These are phyloP conservation scores for Hydra vulgaris DNA, from an alignment of 30 jellyfish, hydroid and myxozoan species.

Conservation along the genomic window DNA sequence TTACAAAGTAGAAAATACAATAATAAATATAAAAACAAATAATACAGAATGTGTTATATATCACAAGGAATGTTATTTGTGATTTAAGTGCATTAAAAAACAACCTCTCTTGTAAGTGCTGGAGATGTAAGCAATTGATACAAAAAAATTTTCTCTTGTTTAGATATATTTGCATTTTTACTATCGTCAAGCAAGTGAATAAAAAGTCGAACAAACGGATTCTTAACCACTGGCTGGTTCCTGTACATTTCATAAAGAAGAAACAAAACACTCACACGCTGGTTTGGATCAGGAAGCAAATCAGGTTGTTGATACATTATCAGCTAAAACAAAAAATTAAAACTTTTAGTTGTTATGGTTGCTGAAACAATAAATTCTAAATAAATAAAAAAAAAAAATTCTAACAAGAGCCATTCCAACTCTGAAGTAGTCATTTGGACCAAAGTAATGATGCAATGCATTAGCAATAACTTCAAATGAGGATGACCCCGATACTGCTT, in stretches of 20 bases:
- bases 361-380: too few relatives aligned
- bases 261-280: slow-evolving; percentile 54
- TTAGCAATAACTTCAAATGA: slow-evolving; percentile 69
- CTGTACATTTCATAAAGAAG: slow-evolving; percentile 80
- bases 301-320: slow-evolving; percentile 79
- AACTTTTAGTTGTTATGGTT: neutral
- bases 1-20: too few relatives aligned
- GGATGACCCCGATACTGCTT: slow-evolving; percentile 75
- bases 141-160: slow-evolving; percentile 44
- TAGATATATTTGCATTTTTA: slow-evolving; percentile 31
- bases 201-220: slow-evolving; percentile 86
- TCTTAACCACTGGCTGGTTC: slow-evolving; percentile 70
- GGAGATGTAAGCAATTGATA: slow-evolving; percentile 67
- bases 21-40: too few relatives aligned
- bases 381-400: neutral
- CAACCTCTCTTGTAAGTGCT: slow-evolving; percentile 65
- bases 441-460: slow-evolving; percentile 91
- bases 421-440: slow-evolving; percentile 81
- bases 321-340: slow-evolving; percentile 25
- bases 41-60: too few relatives aligned
- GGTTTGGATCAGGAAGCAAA: slow-evolving; percentile 66
- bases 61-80: too few relatives aligned
- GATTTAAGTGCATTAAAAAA: too few relatives aligned
- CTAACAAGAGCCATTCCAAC: slow-evolving; percentile 85
- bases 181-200: slow-evolving; percentile 34